phyloP scores from a whole-genome alignment of 2,888 invertebrate genomes.

The Lasioglossum morio region DNA sequence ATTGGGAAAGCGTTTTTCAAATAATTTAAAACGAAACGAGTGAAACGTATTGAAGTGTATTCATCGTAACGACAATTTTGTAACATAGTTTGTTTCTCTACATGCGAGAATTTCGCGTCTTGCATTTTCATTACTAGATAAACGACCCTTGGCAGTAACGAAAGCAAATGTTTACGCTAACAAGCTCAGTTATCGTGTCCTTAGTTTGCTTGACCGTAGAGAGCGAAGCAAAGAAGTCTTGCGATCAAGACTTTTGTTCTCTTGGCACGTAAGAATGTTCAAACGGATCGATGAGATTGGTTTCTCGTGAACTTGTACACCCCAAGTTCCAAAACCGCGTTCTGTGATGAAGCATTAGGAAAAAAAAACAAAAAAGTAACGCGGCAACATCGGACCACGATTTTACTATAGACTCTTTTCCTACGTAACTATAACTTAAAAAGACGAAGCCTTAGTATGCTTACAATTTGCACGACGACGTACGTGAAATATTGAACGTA shows the following conservation, averaged over 20 bases:
- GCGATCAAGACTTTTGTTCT: conserved; percentile 26
- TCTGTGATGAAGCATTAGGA: conserved; percentile 8
- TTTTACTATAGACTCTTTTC: conserved; percentile 64
- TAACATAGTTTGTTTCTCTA: conserved; percentile 26
- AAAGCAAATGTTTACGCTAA: conserved; percentile 50
- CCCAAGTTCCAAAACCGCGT: conserved; percentile 24
- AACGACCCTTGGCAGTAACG: conserved; percentile 68
- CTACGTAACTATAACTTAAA: conserved; percentile 55
- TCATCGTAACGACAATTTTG: background rate
- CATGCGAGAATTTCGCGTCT: conserved; percentile 30
- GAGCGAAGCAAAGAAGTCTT: conserved; percentile 7
- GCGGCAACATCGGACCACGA: conserved; percentile 55
- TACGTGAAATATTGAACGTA: conserved; percentile 24
- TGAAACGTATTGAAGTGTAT: background rate
- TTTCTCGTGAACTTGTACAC: conserved; percentile 1
- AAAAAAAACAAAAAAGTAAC: conserved; percentile 44
- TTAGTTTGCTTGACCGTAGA: conserved; percentile 14
- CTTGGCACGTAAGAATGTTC: conserved; percentile 29
- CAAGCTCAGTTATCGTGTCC: conserved; percentile 32
- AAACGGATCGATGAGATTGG: conserved; percentile 27
- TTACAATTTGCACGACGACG: conserved; percentile 29
- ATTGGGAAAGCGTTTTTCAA: background rate
- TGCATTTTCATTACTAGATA: conserved; percentile 53
- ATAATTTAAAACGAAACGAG: background rate
- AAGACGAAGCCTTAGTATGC: conserved; percentile 31